Percentiles rank a stretch among this genome's conserved stretches.
Evolutionary conservation across 2,888 invertebrate genomes (phyloP).

Genomic region (Phaedon cochleariae): DNA sequence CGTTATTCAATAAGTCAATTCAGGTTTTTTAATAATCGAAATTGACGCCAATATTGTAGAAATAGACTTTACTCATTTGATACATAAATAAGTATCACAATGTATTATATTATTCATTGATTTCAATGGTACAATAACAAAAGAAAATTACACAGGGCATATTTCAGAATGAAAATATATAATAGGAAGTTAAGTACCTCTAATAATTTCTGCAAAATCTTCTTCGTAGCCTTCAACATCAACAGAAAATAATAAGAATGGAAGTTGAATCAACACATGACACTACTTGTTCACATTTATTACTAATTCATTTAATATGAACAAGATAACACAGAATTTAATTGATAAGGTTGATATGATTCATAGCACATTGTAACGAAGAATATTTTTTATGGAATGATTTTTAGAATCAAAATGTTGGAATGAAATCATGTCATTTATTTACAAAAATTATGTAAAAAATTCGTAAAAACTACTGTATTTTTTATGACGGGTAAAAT

Average conservation of each 20-base stretch:
- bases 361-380: not conserved
- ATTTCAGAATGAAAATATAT: too few species aligned
- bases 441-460: not conserved
- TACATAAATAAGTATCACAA: too few species aligned
- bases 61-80: too few species aligned
- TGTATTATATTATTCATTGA: too few species aligned
- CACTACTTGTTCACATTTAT: not conserved
- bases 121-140: not conserved
- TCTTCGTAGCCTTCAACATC: slow-evolving; percentile 33
- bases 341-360: not conserved
- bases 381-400: not conserved
- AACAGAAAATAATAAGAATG: slow-evolving; percentile 15
- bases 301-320: slow-evolving; percentile 21
- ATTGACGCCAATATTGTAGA: too few species aligned
- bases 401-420: not conserved
- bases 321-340: not conserved
- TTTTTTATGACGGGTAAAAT: not conserved
- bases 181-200: slow-evolving; percentile 29
- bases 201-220: slow-evolving; percentile 24
- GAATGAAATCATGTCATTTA: not conserved
- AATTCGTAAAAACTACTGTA: not conserved
- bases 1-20: too few species aligned
- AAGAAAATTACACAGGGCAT: too few species aligned
- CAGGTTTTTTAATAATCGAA: too few species aligned
- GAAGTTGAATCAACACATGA: not conserved